These are phyloP conservation scores for Hydractinia symbiolongicarpus DNA, from an alignment of 30 jellyfish, hydroid and myxozoan genomes.

Conservation along the genomic window DNA sequence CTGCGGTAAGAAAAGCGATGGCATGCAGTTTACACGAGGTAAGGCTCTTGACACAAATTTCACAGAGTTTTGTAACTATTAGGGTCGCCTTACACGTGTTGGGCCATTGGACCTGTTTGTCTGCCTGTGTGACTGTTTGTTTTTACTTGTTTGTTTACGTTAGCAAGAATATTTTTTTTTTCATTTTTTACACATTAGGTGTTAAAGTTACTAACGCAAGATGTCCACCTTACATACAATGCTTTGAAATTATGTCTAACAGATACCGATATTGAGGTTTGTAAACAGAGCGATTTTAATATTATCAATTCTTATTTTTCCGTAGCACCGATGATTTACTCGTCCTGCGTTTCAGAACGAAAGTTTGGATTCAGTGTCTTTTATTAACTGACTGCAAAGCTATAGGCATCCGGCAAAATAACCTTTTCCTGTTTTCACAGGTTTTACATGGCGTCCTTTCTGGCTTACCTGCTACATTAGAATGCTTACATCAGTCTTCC, in stretches of 20 bases:
- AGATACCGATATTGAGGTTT: constrained; percentile 28
- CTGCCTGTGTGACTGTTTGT: too few relatives aligned
- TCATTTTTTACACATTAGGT: too few relatives aligned
- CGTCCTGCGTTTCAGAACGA: too few relatives aligned
- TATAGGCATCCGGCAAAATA: too few relatives aligned
- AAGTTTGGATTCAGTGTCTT: too few relatives aligned
- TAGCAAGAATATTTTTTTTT: too few relatives aligned
- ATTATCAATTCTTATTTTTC: too few relatives aligned
- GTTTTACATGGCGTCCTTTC: constrained; percentile 20
- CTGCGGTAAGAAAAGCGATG: constrained; percentile 53
- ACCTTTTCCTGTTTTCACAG: constrained; percentile 2
- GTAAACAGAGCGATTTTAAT: background rate
- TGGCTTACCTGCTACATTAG: background rate
- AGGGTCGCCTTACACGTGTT: background rate
- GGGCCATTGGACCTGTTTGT: too few relatives aligned
- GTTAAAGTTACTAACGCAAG: background rate
- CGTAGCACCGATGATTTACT: too few relatives aligned
- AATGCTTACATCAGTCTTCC: background rate
- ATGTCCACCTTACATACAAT: constrained; percentile 1
- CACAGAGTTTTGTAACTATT: background rate
- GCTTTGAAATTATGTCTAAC: background rate
- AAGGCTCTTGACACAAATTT: background rate
- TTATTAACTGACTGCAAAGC: too few relatives aligned
- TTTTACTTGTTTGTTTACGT: too few relatives aligned
- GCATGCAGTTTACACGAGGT: constrained; percentile 80